phyloP scores from a whole-genome alignment of 2,113 vertebrate species.

The Planiliza haematocheilus region DNA sequence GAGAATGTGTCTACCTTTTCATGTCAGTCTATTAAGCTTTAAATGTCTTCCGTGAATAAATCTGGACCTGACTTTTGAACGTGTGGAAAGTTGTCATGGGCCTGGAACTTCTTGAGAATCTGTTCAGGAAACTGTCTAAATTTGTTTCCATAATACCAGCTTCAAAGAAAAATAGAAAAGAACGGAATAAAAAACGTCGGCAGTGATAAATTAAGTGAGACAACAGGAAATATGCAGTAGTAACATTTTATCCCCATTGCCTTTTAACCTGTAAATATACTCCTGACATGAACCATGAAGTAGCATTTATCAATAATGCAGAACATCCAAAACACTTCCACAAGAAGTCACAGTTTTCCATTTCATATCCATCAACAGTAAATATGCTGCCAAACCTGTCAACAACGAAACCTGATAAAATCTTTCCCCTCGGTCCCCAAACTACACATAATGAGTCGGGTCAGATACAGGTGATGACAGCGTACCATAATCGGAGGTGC shows the following conservation, averaged over 20 bases:
- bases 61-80: conserved; percentile 8
- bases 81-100: conserved; percentile 33
- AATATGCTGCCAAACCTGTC: conserved; percentile 54
- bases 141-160: background rate
- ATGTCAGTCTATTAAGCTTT: conserved; percentile 29
- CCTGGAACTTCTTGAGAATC: conserved; percentile 39
- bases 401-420: conserved; percentile 46
- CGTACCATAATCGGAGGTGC: conserved; percentile 27
- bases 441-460: conserved; percentile 57
- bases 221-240: conserved; percentile 16
- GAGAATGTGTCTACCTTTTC: conserved; percentile 15
- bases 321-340: conserved; percentile 25
- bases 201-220: conserved; percentile 10
- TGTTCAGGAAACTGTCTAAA: conserved; percentile 18
- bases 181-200: conserved; percentile 9
- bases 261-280: conserved; percentile 9
- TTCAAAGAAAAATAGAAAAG: conserved; percentile 9
- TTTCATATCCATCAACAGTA: conserved; percentile 39
- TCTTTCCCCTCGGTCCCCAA: conserved; percentile 49
- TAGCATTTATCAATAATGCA: conserved; percentile 7
- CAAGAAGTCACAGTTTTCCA: conserved; percentile 32
- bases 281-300: conserved; percentile 17
- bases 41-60: conserved; percentile 34
- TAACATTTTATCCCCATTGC: conserved; percentile 1
- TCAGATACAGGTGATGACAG: conserved; percentile 53